Base-by-base conservation (phyloP, 2,797 vertebrate species). In the Eulemur rubriventer region DNA sequence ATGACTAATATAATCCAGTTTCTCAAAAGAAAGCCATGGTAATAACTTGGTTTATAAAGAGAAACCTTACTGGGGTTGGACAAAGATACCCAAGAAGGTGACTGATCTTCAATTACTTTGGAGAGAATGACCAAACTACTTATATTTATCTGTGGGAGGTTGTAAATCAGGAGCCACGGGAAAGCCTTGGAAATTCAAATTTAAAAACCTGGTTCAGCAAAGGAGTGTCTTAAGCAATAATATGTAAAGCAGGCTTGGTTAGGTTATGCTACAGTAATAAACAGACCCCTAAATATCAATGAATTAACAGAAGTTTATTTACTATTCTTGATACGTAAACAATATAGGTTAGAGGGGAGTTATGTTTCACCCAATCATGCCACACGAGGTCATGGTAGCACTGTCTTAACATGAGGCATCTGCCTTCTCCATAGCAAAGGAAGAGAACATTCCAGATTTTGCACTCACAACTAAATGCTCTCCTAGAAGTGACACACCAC, bases 1-100 rank as follows among this genome's bases (percentile, higher is more conserved):
- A 80, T 90, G 61, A 69, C 89, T 89, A 94, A 87, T 14, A 70
- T 61, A 94, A 76, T 30, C 57, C 38, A 83, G 16, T 89, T 94
- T 75, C 65, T 87, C 70, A 35, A 72, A 94, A 88, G 87, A 94
- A 81, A 52, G 17, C 26, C 73, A 73, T 59, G 30, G 46, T 76
- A 75, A 30, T 69, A 61, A 82, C n/a, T 86, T 59, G 48, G 33
- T 75, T 92, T 52, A 46, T 72, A 50, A 90, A 30, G 24, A n/a
- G 17, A 76, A 88, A 33, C 0, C 0, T 76, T 38, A 46, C 46
- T 81, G 33, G 13, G 7, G 12, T 20, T 81, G 20, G 41, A 30
- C 81, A 12, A 59, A 75, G 52, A 72, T 2, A 33, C 33, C 4
- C 26, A 83, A 55, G 35, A 38, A 3, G 11, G 52, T 52, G 57